These are phyloP conservation scores for Drosophila leonis DNA, from an alignment of 2,888 invertebrate species.

Conservation along the genomic window DNA sequence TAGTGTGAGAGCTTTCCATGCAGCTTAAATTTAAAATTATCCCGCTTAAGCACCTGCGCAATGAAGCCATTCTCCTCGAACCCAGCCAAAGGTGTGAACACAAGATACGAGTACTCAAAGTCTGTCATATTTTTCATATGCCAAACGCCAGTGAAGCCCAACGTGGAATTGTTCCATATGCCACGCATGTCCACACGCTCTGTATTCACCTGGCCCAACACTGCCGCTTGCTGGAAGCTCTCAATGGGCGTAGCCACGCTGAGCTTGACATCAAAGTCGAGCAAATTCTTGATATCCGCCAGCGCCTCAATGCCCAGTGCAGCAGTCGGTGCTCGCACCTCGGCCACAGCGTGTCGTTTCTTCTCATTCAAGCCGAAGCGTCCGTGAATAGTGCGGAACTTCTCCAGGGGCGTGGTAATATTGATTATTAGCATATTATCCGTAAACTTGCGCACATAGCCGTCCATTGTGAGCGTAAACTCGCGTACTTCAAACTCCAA, in stretches of 20 bases:
- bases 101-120: conserved; percentile 91
- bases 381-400: conserved; percentile 88
- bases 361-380: conserved; percentile 90
- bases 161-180: conserved; percentile 90
- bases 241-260: conserved; percentile 91
- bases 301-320: conserved; percentile 90
- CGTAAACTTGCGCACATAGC: conserved; percentile 90
- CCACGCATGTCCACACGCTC: conserved; percentile 91
- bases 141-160: conserved; percentile 93
- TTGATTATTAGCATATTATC: conserved; percentile 92
- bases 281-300: conserved; percentile 87
- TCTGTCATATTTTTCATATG: conserved; percentile 87
- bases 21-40: conserved; percentile 89
- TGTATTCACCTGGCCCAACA: conserved; percentile 89
- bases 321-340: conserved; percentile 89
- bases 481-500: conserved; percentile 90
- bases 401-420: conserved; percentile 90
- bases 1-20: conserved; percentile 89
- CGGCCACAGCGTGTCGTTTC: conserved; percentile 90
- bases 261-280: conserved; percentile 91
- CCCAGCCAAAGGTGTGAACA: conserved; percentile 92
- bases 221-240: conserved; percentile 88
- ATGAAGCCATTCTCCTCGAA: conserved; percentile 92
- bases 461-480: conserved; percentile 89
- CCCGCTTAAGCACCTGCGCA: conserved; percentile 88